phyloP scores from a whole-genome alignment of 2,113 vertebrate species.

The Sinosuthora webbiana region DNA sequence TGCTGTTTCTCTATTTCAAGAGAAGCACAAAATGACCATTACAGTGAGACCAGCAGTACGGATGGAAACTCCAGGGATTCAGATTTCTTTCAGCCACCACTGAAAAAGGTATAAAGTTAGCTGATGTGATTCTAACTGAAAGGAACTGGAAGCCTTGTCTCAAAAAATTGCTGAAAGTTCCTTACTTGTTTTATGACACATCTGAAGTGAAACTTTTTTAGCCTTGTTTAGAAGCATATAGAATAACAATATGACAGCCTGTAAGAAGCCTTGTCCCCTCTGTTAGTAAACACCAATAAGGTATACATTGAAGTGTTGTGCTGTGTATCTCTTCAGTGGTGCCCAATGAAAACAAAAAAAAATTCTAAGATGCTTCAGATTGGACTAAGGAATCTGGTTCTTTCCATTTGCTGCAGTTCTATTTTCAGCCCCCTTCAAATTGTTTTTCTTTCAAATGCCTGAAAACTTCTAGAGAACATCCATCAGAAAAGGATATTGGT shows the following conservation, averaged over 20 bases:
- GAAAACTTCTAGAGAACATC: background rate
- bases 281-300: background rate
- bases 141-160: background rate
- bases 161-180: background rate
- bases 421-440: background rate
- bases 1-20: constrained; percentile 74
- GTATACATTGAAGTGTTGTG: background rate
- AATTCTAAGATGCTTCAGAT: background rate
- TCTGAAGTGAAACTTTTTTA: background rate
- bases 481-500: background rate
- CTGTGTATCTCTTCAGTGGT: background rate
- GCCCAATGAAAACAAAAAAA: background rate
- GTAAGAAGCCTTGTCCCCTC: background rate
- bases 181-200: background rate
- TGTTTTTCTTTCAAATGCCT: background rate
- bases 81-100: constrained; percentile 90
- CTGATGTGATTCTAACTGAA: background rate
- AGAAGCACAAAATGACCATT: constrained; percentile 86
- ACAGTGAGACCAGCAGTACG: constrained; percentile 87
- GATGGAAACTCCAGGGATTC: constrained; percentile 94
- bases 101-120: constrained; percentile 86
- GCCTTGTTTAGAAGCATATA: background rate
- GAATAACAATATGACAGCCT: background rate
- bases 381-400: background rate
- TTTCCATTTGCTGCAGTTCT: background rate